Evolutionary conservation across 1,140 invertebrate species (phyloP).

Genomic region (Euwallacea fornicatus): DNA sequence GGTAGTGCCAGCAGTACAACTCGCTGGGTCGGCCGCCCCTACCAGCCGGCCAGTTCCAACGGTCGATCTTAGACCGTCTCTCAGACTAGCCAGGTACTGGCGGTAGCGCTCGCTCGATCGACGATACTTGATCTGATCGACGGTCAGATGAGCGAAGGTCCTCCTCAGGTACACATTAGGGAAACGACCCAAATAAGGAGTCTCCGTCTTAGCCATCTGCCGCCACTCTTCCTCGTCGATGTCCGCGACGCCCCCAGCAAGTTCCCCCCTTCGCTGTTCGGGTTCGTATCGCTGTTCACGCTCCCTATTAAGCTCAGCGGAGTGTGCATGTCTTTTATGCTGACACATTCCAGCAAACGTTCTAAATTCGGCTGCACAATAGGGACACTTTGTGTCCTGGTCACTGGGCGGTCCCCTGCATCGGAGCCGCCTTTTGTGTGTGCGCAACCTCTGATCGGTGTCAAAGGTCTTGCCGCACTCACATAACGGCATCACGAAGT

Average conservation of each 20-base stretch:
- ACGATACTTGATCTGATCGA: constrained; percentile 2
- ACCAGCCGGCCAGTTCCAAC: neutral
- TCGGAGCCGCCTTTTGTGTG: neutral
- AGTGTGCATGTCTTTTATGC: constrained; percentile 3
- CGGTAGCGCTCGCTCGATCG: neutral
- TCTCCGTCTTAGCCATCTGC: constrained; percentile 1
- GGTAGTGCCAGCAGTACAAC: neutral
- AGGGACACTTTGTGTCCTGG: neutral
- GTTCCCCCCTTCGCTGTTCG: neutral
- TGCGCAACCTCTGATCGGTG: neutral
- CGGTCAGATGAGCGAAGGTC: neutral
- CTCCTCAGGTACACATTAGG: neutral
- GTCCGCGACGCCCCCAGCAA: neutral
- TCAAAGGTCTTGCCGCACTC: neutral
- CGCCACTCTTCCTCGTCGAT: neutral
- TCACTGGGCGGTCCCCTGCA: neutral
- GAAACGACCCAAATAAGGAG: neutral
- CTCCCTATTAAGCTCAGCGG: neutral
- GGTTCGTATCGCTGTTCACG: too few relatives aligned
- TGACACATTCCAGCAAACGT: neutral
- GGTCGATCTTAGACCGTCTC: too few relatives aligned
- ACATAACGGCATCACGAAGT: constrained; percentile 5
- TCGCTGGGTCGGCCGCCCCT: neutral
- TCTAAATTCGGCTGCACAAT: neutral
- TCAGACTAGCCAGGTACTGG: neutral